Evolutionary conservation across 2,113 vertebrate species (phyloP).

Genomic region (Urocolius indicus): DNA sequence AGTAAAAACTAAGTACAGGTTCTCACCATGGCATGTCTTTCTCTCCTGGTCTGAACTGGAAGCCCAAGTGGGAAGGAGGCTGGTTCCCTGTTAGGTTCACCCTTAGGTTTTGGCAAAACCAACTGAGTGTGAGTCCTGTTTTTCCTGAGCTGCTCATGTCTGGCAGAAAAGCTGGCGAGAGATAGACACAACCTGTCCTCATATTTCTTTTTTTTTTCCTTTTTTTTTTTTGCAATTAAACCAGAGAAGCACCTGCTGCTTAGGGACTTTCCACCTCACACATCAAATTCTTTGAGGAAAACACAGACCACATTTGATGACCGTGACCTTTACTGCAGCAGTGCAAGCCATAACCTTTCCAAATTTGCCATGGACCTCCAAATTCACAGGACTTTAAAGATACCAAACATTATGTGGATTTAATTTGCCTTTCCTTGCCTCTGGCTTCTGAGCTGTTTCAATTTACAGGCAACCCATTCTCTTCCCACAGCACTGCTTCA

Average conservation of each 20-base stretch:
- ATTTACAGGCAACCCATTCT: not conserved
- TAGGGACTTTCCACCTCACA: not conserved
- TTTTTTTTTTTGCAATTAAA: not conserved
- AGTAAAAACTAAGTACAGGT: not conserved
- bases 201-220: not conserved
- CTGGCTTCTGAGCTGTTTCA: not conserved
- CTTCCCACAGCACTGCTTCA: not conserved
- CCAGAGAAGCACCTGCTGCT: not conserved
- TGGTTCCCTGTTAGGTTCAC: not conserved
- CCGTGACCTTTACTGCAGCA: not conserved
- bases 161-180: not conserved
- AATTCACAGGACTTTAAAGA: not conserved
- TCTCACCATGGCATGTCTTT: not conserved
- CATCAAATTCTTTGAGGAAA: not conserved
- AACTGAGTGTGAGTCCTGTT: not conserved
- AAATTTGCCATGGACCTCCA: not conserved
- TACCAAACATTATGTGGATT: not conserved
- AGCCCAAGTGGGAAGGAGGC: not conserved
- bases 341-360: not conserved
- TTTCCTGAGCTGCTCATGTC: not conserved
- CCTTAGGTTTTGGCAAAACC: not conserved
- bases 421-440: not conserved
- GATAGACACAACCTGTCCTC: not conserved
- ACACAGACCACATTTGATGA: not conserved
- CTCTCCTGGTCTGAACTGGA: not conserved